These are phyloP conservation scores for Botia kubotai DNA, from an alignment of 2,797 vertebrate species.

Conservation along the genomic window DNA sequence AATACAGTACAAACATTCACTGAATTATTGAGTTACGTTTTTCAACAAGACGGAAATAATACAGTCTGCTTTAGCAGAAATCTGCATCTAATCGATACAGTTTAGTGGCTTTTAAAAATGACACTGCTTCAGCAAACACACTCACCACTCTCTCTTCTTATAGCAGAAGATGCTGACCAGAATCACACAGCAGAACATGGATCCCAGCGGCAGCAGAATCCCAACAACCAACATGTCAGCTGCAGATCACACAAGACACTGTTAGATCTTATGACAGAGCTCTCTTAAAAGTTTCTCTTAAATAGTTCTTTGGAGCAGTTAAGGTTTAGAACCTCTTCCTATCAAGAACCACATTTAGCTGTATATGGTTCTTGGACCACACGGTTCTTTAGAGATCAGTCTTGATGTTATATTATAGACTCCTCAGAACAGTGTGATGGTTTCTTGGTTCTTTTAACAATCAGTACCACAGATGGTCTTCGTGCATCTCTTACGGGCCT, in stretches of 20 bases:
- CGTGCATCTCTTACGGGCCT: too few species aligned
- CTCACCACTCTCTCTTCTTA: conserved; percentile 92
- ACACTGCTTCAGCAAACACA: conserved; percentile 3
- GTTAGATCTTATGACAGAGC: too few species aligned
- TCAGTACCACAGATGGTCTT: background rate
- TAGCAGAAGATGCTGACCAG: conserved; percentile 87
- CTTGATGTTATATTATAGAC: background rate
- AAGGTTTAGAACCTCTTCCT: background rate
- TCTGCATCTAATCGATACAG: background rate
- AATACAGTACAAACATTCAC: background rate
- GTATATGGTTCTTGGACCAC: background rate
- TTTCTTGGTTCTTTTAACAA: background rate
- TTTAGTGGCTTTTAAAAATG: background rate
- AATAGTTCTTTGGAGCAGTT: too few species aligned
- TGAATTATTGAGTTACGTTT: too few species aligned
- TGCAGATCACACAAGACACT: conserved; percentile 51
- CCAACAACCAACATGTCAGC: conserved; percentile 87
- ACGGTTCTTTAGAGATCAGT: background rate
- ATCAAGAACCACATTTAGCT: background rate
- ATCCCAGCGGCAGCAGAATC: conserved; percentile 85
- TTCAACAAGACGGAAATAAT: background rate
- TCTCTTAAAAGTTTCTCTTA: too few species aligned
- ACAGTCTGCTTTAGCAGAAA: background rate
- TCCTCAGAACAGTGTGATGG: background rate
- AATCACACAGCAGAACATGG: conserved; percentile 79